phyloP scores from a whole-genome alignment of 1,140 invertebrate genomes.

The Drosophila burlai region DNA sequence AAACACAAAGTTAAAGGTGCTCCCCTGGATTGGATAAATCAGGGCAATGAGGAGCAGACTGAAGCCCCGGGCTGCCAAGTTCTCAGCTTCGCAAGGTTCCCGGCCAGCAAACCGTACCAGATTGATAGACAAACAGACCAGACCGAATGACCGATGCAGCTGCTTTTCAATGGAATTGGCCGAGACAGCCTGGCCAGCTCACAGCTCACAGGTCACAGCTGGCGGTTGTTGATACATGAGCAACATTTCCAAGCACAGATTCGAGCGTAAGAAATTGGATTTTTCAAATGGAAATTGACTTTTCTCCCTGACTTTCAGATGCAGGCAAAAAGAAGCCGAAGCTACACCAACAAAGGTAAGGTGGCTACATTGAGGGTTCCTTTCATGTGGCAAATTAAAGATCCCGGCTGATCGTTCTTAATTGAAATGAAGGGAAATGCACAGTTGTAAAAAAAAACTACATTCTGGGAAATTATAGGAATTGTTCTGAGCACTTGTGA shows the following conservation, averaged over 20 bases:
- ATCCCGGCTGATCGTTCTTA: background rate
- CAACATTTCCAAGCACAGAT: slow-evolving; percentile 39
- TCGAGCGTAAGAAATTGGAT: slow-evolving; percentile 54
- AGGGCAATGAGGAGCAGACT: slow-evolving; percentile 39
- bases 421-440: background rate
- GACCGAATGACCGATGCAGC: slow-evolving; percentile 38
- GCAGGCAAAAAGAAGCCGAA: slow-evolving; percentile 11
- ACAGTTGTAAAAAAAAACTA: background rate
- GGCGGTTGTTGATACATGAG: slow-evolving; percentile 48
- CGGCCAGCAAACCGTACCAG: slow-evolving; percentile 14
- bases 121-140: slow-evolving; percentile 53
- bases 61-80: background rate
- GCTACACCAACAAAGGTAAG: slow-evolving; percentile 10
- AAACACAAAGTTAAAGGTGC: slow-evolving; percentile 71
- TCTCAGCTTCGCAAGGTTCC: background rate
- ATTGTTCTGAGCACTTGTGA: background rate
- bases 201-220: slow-evolving; percentile 19
- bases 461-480: background rate
- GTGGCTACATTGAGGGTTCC: background rate
- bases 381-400: slow-evolving; percentile 19
- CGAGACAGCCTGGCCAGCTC: slow-evolving; percentile 22
- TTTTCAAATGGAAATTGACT: slow-evolving; percentile 58
- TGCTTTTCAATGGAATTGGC: slow-evolving; percentile 45
- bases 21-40: slow-evolving; percentile 63
- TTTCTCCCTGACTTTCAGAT: slow-evolving; percentile 13